These are phyloP conservation scores for Halichoeres trimaculatus DNA, from an alignment of 2,113 vertebrate species.

Conservation along the genomic window DNA sequence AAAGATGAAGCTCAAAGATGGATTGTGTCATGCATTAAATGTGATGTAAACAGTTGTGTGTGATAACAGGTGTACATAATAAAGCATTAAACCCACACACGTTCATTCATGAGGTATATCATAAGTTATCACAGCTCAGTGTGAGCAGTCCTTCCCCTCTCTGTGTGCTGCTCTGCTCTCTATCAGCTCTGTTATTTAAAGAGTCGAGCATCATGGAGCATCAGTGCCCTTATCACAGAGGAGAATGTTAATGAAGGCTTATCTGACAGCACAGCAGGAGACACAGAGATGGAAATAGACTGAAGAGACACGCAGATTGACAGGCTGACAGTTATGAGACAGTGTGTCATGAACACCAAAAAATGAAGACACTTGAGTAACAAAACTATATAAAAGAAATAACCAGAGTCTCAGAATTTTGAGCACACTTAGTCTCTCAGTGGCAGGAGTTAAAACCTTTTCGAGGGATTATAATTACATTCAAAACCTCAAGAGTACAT, in stretches of 20 bases:
- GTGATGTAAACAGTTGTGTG: neutral
- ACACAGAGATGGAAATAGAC: conserved; percentile 33
- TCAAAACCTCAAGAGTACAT: no score
- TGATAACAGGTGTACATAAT: neutral
- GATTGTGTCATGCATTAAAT: neutral
- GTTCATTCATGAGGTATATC: no score
- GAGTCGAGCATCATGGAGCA: conserved; percentile 35
- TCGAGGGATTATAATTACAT: no score
- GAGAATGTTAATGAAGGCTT: conserved; percentile 52
- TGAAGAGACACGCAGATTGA: neutral
- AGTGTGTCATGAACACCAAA: neutral
- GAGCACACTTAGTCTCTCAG: no score
- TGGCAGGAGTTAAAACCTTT: no score
- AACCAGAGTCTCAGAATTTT: no score
- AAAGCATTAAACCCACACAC: no score
- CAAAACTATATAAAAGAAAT: no score
- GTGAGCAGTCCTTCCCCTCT: no score
- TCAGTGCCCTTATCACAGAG: conserved; percentile 37
- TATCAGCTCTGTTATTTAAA: conserved; percentile 31
- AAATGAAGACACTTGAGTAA: no score
- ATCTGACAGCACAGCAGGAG: neutral
- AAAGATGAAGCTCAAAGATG: neutral
- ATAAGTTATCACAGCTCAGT: no score
- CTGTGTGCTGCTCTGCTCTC: neutral
- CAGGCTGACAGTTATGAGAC: neutral